phyloP scores from a whole-genome alignment of 1,140 invertebrate genomes.

The Hestina assimilis region DNA sequence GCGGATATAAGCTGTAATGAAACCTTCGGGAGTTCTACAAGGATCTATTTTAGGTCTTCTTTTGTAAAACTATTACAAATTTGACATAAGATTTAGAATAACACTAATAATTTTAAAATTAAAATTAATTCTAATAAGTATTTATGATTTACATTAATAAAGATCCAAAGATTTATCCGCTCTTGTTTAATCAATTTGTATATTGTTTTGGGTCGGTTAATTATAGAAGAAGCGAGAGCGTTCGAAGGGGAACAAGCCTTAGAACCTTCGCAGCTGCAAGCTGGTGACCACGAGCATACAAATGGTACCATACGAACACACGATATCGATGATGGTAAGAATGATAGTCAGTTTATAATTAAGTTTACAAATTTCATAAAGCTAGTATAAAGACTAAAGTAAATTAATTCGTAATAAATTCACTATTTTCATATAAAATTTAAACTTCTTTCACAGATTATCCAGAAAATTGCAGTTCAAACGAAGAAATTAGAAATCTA shows the following conservation, averaged over 20 bases:
- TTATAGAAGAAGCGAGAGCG: constrained; percentile 43
- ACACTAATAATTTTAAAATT: too few relatives aligned
- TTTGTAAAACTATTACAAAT: too few relatives aligned
- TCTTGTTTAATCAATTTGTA: not conserved
- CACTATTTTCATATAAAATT: not conserved
- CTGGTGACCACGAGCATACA: constrained; percentile 49
- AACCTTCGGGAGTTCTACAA: too few relatives aligned
- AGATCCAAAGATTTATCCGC: too few relatives aligned
- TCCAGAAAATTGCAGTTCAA: constrained; percentile 59
- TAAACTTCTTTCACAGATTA: constrained; percentile 57
- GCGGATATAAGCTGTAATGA: too few relatives aligned
- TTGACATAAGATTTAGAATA: too few relatives aligned
- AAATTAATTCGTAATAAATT: not conserved
- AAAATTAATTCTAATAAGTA: too few relatives aligned
- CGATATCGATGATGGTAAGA: constrained; percentile 44
- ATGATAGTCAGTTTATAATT: too few relatives aligned
- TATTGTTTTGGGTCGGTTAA: constrained; percentile 8
- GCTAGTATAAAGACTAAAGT: not conserved
- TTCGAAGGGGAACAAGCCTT: constrained; percentile 51
- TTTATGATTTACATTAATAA: too few relatives aligned
- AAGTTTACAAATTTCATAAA: not conserved
- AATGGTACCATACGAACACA: constrained; percentile 56
- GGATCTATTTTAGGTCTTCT: too few relatives aligned
- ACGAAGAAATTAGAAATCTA: constrained; percentile 83
- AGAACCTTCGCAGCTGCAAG: constrained; percentile 48